phyloP scores from a whole-genome alignment of 37 sponge, comb jelly and placozoan species.

The Trichoplax adhaerens region DNA sequence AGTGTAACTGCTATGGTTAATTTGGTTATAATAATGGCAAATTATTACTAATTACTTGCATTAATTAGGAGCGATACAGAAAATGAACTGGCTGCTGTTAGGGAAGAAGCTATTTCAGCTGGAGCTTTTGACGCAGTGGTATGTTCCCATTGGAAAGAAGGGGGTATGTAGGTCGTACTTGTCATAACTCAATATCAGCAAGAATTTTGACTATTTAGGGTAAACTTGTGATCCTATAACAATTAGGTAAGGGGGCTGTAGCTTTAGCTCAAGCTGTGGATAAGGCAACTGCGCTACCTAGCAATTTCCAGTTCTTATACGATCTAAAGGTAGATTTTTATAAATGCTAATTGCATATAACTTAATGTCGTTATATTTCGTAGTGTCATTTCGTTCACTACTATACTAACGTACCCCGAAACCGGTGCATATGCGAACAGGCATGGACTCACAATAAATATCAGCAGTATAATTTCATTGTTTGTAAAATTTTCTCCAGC shows the following conservation, averaged over 20 bases:
- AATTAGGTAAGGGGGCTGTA: slow-evolving; percentile 13
- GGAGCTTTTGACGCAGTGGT: slow-evolving; percentile 82
- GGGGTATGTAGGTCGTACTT: slow-evolving; percentile 29
- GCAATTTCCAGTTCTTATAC: slow-evolving; percentile 57
- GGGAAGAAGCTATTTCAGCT: slow-evolving; percentile 30
- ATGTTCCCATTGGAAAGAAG: slow-evolving; percentile 80
- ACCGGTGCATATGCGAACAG: background rate
- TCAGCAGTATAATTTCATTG: slow-evolving; percentile 34
- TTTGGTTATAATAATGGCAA: slow-evolving; percentile 6
- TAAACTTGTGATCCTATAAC: too few species aligned
- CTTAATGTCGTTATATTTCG: background rate
- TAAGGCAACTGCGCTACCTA: slow-evolving; percentile 42
- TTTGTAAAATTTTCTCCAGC: slow-evolving; percentile 13
- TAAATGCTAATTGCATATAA: background rate
- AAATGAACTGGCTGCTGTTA: slow-evolving; percentile 61
- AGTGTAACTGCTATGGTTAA: background rate
- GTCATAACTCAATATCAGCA: slow-evolving; percentile 1
- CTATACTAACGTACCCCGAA: background rate
- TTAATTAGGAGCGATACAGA: slow-evolving; percentile 35
- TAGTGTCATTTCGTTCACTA: background rate
- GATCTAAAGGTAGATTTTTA: background rate
- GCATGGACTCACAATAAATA: slow-evolving; percentile 11
- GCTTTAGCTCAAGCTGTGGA: slow-evolving; percentile 75
- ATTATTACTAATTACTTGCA: background rate
- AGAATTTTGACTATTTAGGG: too few species aligned